Base-by-base conservation (phyloP, 1,140 invertebrate genomes). In the Medauroidea extradentata region DNA sequence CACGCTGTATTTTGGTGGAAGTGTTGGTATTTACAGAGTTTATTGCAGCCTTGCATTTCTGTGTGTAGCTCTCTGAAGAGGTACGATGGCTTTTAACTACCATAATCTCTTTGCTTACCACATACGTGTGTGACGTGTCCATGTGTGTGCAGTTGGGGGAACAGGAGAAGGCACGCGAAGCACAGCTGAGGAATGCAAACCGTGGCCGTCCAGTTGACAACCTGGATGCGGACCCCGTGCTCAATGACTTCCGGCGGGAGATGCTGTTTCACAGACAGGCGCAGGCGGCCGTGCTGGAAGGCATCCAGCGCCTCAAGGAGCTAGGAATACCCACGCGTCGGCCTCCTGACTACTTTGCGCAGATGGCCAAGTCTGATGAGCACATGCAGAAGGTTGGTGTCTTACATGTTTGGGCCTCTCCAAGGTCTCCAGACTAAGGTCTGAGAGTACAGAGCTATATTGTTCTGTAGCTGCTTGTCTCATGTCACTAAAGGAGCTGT, bases 331-430 rank as follows among this genome's bases (percentile, higher is more conserved):
- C 83, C 0, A 96, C 93, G 0, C 88, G 84, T 69, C 81, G 92
- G 57, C 97, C 97, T 0, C 88, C 93, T 27, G 96, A 99, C 77
- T 99, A 97, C 77, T 99, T 97, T 79, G 97, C 96, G 1, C 91
- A 99, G 81, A 99, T 99, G 97, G 93, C 93, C 2, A 99, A 99
- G 74, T 83, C 91, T 49, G 97, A 99, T 78, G 82, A 85, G 41
- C 97, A 99, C 64, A 99, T 99, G 97, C 92, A 97, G 69, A 98
- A 96, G 75, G 84, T 86, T 57, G 62, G 41, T 49, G 11, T 19
- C 25, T 49, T 46, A 3, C 25, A n/a, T n/a, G n/a, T n/a, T n/a
- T n/a, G n/a, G n/a, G n/a, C n/a, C n/a, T n/a, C n/a, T n/a, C n/a
- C n/a, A n/a, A n/a, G n/a, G n/a, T n/a, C n/a, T n/a, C n/a, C n/a